Evolutionary conservation across 2,888 invertebrate species (phyloP), one percentile per base, ranked within the genome.

Genomic region (Drosophila picticornis): DNA sequence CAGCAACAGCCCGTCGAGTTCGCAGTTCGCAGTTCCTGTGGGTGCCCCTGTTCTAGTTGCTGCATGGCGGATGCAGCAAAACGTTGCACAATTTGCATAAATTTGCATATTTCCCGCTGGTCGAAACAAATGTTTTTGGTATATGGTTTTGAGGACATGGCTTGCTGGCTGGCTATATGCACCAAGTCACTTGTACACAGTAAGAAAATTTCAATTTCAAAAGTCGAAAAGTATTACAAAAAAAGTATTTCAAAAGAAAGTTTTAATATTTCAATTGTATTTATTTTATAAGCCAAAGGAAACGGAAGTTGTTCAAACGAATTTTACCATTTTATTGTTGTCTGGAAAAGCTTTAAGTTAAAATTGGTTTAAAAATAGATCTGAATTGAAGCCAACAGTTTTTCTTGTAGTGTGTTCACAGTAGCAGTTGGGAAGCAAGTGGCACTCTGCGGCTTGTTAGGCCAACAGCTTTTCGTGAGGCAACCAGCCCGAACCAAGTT

Each of bases 11-110:
- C 50, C 25, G 34, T 29, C 27, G 4, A 31, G 29, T 13, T 11
- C 3, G 6, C 46, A 22, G 46, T 25, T 31, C 50, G 4, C 43
- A 43, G 25, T 38, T 27, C 1, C 55, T 56, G 38, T 31, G 31
- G n/a, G 29, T 43, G 40, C 22, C 29, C 9, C 40, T 27, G 1
- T 6, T 10, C 2, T 22, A 1, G 13, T 40, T 40, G 25, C 5
- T 1, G 9, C n/a, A 29, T 22, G 29, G 16, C 56, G 0, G 34
- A 4, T 31, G 43, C 57, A 60, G 78, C 78, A 83, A 83, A 83
- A 75, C 72, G 81, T 48, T 73, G 56, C 46, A 32, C 46, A 68
- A 84, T 84, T 84, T 80, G 80, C 84, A 84, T 84, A 84, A 77
- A 84, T 84, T 84, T 84, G 80, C 71, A 84, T 84, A 48, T 58